Percentiles rank a stretch among this genome's conserved stretches.
Evolutionary conservation across 2,888 invertebrate genomes (phyloP).

Genomic region (Luperina testacea): DNA sequence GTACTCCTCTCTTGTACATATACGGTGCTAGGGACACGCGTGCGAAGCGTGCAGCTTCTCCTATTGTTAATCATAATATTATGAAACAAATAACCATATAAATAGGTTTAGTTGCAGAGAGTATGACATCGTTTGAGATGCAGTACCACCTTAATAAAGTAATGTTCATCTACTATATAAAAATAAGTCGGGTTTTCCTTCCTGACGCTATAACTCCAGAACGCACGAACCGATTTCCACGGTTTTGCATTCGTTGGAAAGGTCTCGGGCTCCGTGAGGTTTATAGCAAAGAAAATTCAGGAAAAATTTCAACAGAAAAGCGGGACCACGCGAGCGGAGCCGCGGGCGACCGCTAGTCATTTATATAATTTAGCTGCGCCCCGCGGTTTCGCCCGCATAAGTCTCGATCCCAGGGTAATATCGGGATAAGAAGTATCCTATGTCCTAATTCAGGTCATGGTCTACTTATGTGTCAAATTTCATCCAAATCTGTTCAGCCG

Average conservation of each 20-base stretch:
- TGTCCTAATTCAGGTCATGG: background rate
- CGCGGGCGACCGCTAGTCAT: too few species aligned
- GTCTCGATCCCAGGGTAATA: background rate
- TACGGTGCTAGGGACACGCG: conserved; percentile 11
- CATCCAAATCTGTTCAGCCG: background rate
- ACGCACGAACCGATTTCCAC: too few species aligned
- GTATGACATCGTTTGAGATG: background rate
- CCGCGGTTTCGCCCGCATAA: background rate
- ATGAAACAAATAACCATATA: background rate
- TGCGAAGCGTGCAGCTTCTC: conserved; percentile 19
- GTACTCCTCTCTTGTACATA: conserved; percentile 21
- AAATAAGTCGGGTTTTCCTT: too few species aligned
- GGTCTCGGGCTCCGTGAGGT: too few species aligned
- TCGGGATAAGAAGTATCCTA: background rate
- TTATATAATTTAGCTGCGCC: background rate
- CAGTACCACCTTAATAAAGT: background rate
- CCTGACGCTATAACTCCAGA: too few species aligned
- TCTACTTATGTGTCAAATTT: background rate
- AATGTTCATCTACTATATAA: too few species aligned
- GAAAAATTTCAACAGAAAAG: too few species aligned
- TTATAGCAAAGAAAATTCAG: too few species aligned
- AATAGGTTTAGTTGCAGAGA: background rate
- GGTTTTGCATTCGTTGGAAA: too few species aligned
- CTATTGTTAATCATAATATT: conserved; percentile 14
- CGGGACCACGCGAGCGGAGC: too few species aligned